Evolutionary conservation across 2,888 invertebrate species (phyloP).

Genomic region (Plebejus argus): DNA sequence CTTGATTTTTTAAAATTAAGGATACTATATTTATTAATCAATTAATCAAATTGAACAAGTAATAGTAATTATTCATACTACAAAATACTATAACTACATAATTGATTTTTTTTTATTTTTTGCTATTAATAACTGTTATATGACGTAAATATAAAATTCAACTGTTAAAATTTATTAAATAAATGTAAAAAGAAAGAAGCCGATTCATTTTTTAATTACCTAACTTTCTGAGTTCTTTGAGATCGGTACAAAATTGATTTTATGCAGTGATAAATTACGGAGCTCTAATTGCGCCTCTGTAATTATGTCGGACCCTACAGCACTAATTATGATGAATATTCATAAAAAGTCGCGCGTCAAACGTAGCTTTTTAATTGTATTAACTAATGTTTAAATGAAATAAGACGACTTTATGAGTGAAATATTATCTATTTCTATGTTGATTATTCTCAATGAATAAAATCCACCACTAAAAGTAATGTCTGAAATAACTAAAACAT

Average conservation of each 20-base stretch:
- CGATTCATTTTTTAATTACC: background rate
- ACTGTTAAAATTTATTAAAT: background rate
- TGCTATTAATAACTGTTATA: too few relatives aligned
- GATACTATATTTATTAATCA: too few relatives aligned
- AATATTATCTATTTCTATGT: background rate
- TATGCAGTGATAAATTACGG: slow-evolving; percentile 10
- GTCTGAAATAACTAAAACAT: background rate
- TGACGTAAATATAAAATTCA: background rate
- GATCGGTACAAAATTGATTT: slow-evolving; percentile 6
- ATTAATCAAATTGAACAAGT: too few relatives aligned
- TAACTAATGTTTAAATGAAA: background rate
- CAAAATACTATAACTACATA: too few relatives aligned
- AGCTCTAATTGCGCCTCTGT: slow-evolving; percentile 25
- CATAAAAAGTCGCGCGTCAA: background rate
- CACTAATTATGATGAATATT: slow-evolving; percentile 22
- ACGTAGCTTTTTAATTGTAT: background rate
- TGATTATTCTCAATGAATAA: background rate
- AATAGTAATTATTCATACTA: too few relatives aligned
- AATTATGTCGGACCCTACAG: slow-evolving; percentile 18
- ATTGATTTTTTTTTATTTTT: too few relatives aligned
- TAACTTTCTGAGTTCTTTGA: background rate
- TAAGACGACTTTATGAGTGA: background rate
- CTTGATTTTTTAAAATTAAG: too few relatives aligned
- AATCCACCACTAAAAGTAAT: background rate
- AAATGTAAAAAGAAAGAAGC: background rate